Base-by-base conservation (phyloP, 2,888 invertebrate genomes). In the Mythimna pallens region DNA sequence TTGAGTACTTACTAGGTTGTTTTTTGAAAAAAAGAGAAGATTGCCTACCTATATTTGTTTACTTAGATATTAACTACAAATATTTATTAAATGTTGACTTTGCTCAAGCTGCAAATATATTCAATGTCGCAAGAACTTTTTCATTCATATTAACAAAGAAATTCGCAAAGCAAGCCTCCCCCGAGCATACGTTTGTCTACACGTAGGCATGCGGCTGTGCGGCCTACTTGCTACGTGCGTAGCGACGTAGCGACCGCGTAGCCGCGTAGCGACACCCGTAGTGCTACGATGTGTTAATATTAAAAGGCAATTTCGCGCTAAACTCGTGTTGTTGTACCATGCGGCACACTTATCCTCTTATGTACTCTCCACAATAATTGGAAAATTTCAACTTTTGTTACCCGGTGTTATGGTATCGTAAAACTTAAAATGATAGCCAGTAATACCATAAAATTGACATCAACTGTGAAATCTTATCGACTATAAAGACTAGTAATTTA, bases 161-260 rank as follows among this genome's bases (percentile, higher is more conserved):
- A 30, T 72, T 57, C 4, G 52, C 34, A 17, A 70, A 71, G 54
- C 61, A 72, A 78, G 57, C 52, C 65, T 73, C 57, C 57, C 55
- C 54, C 34, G 52, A 40, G 63, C 65, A 69, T 64, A 75, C 85
- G 87, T 90, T 90, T 89, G 84, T 89, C 86, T 91, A 89, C 89
- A 78, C 86, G 69, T 77, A 76, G 87, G 87, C 90, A 92, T 91
- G 90, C 86, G 78, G 86, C 79, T 87, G 92, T 91, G 90, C 86
- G 79, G 86, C 79, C 87, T 88, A 88, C 84, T 74, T 71, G 82
- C 92, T 93, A 91, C 92, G 91, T 88, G 89, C 92, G 92, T 92
- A 90, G 88, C 82, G 65, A 61, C 89, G 90, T 88, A 88, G 91
- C 58, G 34, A 30, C 83, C 81, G 63, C 59, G 59, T 59, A 59